phyloP scores from a whole-genome alignment of 2,888 invertebrate genomes.

The Tachina lurida region DNA sequence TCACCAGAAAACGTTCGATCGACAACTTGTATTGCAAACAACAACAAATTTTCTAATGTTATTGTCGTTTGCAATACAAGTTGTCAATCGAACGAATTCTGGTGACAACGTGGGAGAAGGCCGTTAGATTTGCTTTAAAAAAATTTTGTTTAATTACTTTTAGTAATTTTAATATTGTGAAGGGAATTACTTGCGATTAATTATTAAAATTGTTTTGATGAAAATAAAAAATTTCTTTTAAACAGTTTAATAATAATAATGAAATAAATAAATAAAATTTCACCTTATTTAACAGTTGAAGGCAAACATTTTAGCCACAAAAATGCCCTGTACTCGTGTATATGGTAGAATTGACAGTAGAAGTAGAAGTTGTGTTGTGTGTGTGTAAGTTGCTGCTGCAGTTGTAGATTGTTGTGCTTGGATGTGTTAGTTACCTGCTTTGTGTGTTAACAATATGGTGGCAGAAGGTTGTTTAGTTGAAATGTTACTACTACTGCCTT shows the following conservation, averaged over 20 bases:
- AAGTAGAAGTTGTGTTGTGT: neutral
- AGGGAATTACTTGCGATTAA: no score
- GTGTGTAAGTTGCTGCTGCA: neutral
- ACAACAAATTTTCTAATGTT: no score
- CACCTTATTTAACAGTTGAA: neutral
- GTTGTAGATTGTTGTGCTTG: neutral
- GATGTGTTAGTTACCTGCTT: conserved; percentile 11
- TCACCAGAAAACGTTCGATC: no score
- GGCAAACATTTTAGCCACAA: conserved; percentile 8
- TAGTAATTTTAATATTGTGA: no score
- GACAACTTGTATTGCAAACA: no score
- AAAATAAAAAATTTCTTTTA: no score
- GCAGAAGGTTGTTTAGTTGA: conserved; percentile 61
- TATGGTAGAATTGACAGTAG: neutral
- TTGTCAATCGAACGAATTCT: no score
- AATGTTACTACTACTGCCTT: conserved; percentile 48
- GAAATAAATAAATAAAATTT: neutral
- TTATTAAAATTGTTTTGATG: no score
- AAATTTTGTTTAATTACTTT: no score
- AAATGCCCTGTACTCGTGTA: conserved; percentile 12
- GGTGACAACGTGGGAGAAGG: no score
- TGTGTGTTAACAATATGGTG: conserved; percentile 36
- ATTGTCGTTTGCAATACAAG: no score
- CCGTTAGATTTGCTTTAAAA: no score
- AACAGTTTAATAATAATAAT: neutral